Conservation (phyloP, 2,113 vertebrate genomes). For the Myanophis thanlyinensis region DNA sequence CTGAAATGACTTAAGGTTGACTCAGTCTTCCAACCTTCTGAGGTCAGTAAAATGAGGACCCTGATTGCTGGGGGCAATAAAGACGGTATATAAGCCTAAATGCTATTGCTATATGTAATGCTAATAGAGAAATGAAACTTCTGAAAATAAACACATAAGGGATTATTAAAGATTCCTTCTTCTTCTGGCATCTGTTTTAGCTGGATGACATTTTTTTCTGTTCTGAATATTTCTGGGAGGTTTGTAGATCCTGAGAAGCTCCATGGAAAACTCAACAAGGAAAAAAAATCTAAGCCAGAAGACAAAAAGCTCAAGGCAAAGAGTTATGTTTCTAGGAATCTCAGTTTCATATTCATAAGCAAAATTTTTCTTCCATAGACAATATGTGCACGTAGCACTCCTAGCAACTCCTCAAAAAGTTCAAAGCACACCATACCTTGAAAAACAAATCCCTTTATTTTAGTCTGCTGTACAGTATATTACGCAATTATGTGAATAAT, state of each 20-base stretch:
- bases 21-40: neutral
- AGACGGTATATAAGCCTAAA: neutral
- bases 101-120: neutral
- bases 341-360: neutral
- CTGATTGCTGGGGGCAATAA: neutral
- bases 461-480: neutral
- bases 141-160: neutral
- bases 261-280: neutral
- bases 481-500: neutral
- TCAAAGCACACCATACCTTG: neutral
- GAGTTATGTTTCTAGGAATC: neutral
- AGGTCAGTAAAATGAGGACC: neutral
- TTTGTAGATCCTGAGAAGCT: neutral
- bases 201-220: neutral
- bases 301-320: neutral
- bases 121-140: neutral
- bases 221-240: neutral
- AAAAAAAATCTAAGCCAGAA: neutral
- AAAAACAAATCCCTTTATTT: neutral
- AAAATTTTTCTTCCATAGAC: neutral
- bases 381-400: neutral
- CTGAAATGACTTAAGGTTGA: neutral
- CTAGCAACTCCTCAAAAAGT: neutral
- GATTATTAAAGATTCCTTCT: neutral
- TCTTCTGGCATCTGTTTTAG: neutral